Evolutionary conservation across 2,113 vertebrate genomes (phyloP).

Genomic region (Hiodon alosoides): DNA sequence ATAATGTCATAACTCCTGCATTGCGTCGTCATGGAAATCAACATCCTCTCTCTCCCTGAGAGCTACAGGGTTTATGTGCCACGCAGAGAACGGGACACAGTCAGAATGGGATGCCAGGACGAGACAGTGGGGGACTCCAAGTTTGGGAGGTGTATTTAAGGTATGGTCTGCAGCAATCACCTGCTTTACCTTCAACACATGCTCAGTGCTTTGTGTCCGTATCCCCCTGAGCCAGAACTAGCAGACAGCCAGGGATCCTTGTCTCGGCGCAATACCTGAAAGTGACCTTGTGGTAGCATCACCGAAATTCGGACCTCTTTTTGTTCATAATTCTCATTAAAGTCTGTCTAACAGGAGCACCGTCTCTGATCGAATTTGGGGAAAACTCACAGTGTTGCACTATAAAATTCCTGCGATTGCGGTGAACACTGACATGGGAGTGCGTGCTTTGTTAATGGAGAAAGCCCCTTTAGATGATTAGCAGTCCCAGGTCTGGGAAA

Average conservation of each 20-base stretch:
- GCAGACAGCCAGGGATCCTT: neutral
- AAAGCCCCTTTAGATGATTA: neutral
- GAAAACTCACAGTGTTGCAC: neutral
- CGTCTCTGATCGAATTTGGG: neutral
- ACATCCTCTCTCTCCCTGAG: neutral
- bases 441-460: neutral
- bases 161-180: neutral
- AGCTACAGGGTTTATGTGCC: neutral
- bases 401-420: neutral
- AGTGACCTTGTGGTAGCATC: slow-evolving; percentile 1
- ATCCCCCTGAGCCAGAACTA: neutral
- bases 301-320: neutral
- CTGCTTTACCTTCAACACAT: no score
- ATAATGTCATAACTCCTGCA: slow-evolving; percentile 13
- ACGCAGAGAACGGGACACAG: neutral
- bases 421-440: no score
- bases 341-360: neutral
- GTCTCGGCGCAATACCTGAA: neutral
- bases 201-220: neutral
- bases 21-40: slow-evolving; percentile 17
- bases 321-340: neutral
- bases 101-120: neutral
- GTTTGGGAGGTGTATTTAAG: neutral
- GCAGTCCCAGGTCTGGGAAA: neutral
- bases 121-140: neutral